Evolutionary conservation across 2,113 vertebrate genomes (phyloP).

Genomic region (Agapornis roseicollis): DNA sequence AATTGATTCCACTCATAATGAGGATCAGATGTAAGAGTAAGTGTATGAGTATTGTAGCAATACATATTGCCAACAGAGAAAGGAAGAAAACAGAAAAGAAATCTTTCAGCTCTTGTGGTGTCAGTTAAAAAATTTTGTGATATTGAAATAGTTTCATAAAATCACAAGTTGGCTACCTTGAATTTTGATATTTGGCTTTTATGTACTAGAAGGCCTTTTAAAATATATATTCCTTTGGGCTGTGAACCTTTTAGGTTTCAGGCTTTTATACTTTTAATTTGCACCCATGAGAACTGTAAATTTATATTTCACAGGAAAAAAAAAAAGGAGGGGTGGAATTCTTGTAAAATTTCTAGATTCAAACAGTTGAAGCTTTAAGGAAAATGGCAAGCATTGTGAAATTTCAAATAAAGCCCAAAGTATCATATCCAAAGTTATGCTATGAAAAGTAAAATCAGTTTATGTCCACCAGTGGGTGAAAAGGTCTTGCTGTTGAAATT

Average conservation of each 20-base stretch:
- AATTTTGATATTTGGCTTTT: neutral
- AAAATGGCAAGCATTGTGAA: neutral
- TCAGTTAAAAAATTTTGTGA: neutral
- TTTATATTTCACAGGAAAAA: neutral
- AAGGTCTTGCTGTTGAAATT: neutral
- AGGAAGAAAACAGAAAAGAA: neutral
- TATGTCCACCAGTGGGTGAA: neutral
- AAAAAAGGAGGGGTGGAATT: neutral
- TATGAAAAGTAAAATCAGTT: neutral
- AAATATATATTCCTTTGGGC: neutral
- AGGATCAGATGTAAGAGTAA: slow-evolving; percentile 14
- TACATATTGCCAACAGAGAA: neutral
- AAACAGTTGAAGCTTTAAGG: neutral
- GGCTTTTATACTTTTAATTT: neutral
- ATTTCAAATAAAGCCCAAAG: neutral
- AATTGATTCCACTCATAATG: slow-evolving; percentile 11
- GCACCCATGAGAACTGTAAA: neutral
- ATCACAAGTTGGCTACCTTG: neutral
- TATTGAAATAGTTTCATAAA: neutral
- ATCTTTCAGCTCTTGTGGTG: neutral
- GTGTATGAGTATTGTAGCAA: neutral
- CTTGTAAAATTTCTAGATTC: neutral
- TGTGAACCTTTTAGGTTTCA: neutral
- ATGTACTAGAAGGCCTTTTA: neutral
- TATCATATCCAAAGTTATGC: neutral